Base-by-base conservation (phyloP, 2,888 invertebrate species). In the Chymomyza fuscimana region DNA sequence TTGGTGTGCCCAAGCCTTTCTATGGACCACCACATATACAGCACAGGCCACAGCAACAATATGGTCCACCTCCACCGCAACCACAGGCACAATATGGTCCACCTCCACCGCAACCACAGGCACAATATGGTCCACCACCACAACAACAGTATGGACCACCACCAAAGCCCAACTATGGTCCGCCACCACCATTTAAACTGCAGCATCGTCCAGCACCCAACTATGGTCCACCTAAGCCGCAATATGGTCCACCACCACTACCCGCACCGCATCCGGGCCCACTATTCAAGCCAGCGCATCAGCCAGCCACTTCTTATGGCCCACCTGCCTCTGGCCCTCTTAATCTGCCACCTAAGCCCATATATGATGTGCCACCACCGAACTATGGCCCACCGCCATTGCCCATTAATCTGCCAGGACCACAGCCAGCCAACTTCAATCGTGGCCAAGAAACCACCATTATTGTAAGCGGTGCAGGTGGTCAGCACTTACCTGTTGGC, bases 401-500 rank as follows among this genome's bases (percentile, higher is more conserved):
- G 22, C 86, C 86, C 70, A 82, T 92, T 81, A 73, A 74, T 10
- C 60, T 89, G 65, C 86, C 86, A 0, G 79, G 92, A 84, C 75
- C 91, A 78, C 82, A 73, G 7, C 72, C 73, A 12, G 67, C 80
- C 4, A 75, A 74, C 63, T 84, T 86, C 46, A 85, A 85, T 50
- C 80, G 80, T 1, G 73, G 63, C 2, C 88, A 83, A 4, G 87
- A 90, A 52, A 88, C 89, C 3, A 89, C 89, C 36, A 83, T 90
- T 15, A 89, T 90, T 50, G 63, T 88, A 6, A 82, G 69, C 25
- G 73, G 77, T 5, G 64, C 67, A 1, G 73, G 70, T 9, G 68
- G 65, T 1, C 71, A 72, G 25, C 70, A 72, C 22, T 95, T 96
- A 0, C 95, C 96, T 0, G 95, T 95, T 1, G 65, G 70, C 0